Base-by-base conservation (phyloP, 53 echinoderm and acorn worm genomes). In the Astropecten irregularis region DNA sequence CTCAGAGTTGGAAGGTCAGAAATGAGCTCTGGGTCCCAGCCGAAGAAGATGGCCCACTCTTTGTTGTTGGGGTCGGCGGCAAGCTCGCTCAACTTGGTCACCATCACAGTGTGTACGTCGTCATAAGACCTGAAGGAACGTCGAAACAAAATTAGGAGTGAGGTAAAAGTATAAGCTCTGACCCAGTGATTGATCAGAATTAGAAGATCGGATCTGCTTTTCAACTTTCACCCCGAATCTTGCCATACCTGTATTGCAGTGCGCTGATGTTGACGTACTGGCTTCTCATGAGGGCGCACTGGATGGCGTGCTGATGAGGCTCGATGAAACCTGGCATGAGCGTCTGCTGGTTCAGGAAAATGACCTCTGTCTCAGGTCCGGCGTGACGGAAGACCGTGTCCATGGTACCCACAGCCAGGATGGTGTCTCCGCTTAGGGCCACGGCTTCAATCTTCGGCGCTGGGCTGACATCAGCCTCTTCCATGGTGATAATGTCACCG, bases 401-500 rank as follows among this genome's bases (percentile, higher is more conserved):
- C n/a, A 87, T 38, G 56, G 29, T 48, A 3, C 88, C 81, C 9
- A 82, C 82, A 0, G 26, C 81, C 8, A 82, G 28, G 33, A 88
- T 82, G 21, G 56, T 63, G 36, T 81, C 88, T 33, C 39, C 70
- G 9, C 59, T 34, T 14, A 88, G 34, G 27, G 88, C 88, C 11
- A 88, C 60, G 16, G 88, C 88, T 46, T 81, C 71, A 19, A 15
- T n/a, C 18, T 72, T 36, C 0, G 40, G 29, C 3, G 27, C 40
- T 1, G 26, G 0, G 55, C 38, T 51, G 20, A 50, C 63, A 1
- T 59, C 85, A 11, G 19, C 28, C 16, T 51, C 73, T 9, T 88
- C 88, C 88, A 88, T 88, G 37, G 88, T 88, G 44, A 88, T 73
- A 2, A 88, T 88, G 33, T 88, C 67, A 23, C 89, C 89, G n/a